A percentile compares a stretch with the other conserved stretches of the same genome.
These are phyloP conservation scores for Glaucopsyche alexis DNA, from an alignment of 2,888 invertebrate genomes.

Conservation along the genomic window DNA sequence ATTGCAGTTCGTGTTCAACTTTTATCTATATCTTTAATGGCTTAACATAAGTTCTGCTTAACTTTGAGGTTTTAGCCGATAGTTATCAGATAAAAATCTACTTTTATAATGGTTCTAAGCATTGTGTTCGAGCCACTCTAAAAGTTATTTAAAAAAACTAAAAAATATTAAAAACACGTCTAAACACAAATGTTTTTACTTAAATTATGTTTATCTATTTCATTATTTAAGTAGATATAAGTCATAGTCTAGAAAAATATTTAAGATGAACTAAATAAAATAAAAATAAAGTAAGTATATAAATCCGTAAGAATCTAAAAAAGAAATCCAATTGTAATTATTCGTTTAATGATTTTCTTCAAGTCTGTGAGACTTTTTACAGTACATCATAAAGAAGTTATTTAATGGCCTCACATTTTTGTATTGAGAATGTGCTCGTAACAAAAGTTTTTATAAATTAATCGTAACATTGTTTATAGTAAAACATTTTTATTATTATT, in stretches of 20 bases:
- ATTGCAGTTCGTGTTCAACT: background rate
- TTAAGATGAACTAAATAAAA: background rate
- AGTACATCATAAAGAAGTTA: constrained; percentile 20
- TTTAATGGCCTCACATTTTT: background rate
- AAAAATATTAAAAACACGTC: no score
- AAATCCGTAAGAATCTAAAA: background rate
- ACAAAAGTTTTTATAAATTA: constrained; percentile 16
- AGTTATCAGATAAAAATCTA: constrained; percentile 7
- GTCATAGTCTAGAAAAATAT: no score
- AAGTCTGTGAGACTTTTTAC: constrained; percentile 9
- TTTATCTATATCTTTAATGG: constrained; percentile 4
- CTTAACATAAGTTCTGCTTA: background rate
- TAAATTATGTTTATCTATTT: no score
- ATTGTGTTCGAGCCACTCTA: background rate
- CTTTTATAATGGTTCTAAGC: background rate
- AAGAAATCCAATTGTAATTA: background rate
- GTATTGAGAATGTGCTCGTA: constrained; percentile 5
- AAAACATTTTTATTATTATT: constrained; percentile 16
- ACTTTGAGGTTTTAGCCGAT: background rate
- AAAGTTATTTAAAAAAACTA: background rate
- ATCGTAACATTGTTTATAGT: constrained; percentile 16
- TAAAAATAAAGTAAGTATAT: background rate
- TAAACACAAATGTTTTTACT: no score
- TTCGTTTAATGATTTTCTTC: background rate
- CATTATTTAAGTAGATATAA: no score